phyloP scores from a whole-genome alignment of 2,797 vertebrate species.

The Vireo griseus region DNA sequence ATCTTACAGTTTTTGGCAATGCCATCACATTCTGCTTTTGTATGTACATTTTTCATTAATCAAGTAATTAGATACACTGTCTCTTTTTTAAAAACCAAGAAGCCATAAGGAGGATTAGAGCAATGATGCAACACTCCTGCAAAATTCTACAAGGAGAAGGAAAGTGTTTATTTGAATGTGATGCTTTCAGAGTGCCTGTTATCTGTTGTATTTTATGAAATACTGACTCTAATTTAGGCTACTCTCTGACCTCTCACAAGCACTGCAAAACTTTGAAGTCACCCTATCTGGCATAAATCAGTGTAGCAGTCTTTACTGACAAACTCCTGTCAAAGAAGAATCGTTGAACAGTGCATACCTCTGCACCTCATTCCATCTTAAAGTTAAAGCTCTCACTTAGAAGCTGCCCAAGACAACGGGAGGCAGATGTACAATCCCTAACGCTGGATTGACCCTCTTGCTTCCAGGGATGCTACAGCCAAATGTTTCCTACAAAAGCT shows the following conservation, averaged over 20 bases:
- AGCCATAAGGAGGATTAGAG: neutral
- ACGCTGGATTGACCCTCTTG: neutral
- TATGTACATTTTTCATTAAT: neutral
- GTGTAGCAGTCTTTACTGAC: neutral
- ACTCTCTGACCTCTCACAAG: neutral
- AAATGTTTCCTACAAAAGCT: neutral
- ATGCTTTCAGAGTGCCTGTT: neutral
- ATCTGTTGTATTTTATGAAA: neutral
- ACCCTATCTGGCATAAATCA: neutral
- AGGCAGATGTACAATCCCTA: neutral
- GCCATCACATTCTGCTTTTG: neutral
- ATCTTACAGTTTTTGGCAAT: neutral
- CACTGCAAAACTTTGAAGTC: neutral
- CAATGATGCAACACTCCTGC: neutral
- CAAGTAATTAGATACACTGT: neutral
- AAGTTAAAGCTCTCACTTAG: neutral
- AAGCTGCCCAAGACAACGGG: neutral
- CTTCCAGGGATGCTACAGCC: neutral
- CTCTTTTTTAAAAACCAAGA: neutral
- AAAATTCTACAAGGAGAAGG: neutral
- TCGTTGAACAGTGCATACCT: neutral
- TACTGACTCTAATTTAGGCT: neutral
- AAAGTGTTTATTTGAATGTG: neutral
- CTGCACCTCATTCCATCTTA: neutral
- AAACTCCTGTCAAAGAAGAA: neutral